Conservation (phyloP, 1,140 invertebrate genomes). For the Bombus impatiens region DNA sequence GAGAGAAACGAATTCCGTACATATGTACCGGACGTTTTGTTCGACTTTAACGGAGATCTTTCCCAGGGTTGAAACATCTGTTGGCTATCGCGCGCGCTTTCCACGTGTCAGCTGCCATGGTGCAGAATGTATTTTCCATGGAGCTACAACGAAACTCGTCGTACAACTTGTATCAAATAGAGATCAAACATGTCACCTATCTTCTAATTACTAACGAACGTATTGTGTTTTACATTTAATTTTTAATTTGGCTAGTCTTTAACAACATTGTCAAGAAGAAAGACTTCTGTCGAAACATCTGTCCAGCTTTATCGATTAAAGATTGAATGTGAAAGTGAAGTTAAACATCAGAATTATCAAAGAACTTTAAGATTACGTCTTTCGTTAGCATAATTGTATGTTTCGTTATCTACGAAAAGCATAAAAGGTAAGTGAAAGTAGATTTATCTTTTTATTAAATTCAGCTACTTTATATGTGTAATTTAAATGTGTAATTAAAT, state of each 20-base stretch:
- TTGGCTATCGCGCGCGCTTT: slow-evolving; percentile 24
- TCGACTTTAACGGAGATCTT: not conserved
- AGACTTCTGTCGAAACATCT: too few relatives aligned
- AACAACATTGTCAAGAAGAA: not conserved
- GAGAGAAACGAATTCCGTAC: not conserved
- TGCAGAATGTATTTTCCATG: slow-evolving; percentile 53
- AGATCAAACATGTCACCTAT: not conserved
- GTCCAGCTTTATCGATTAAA: too few relatives aligned
- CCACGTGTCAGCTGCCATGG: slow-evolving; percentile 31
- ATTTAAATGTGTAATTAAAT: not conserved
- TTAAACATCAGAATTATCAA: too few relatives aligned
- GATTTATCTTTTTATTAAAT: not conserved
- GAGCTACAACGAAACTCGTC: slow-evolving; percentile 22
- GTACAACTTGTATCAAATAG: not conserved
- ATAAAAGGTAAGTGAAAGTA: not conserved
- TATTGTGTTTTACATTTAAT: not conserved
- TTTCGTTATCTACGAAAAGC: too few relatives aligned
- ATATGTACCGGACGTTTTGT: not conserved
- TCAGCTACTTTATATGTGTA: not conserved
- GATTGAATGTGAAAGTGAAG: too few relatives aligned
- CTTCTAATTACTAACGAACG: not conserved
- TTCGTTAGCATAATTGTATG: too few relatives aligned
- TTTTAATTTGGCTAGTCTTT: not conserved
- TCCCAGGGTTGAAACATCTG: slow-evolving; percentile 34
- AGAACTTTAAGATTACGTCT: too few relatives aligned